Base-by-base conservation (phyloP, 2,888 invertebrate genomes). In the Lasiommata megera region DNA sequence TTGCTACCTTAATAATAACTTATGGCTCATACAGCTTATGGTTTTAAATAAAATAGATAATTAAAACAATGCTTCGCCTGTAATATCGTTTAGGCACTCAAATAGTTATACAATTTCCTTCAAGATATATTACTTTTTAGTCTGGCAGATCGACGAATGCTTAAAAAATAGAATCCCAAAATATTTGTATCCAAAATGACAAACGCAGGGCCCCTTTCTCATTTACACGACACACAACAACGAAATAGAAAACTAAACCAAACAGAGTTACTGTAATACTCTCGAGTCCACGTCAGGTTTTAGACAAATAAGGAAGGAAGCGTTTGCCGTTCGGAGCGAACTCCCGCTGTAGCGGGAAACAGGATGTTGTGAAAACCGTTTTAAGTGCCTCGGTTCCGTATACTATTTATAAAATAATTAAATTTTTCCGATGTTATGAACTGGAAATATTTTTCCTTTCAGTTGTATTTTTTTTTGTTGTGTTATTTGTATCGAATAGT, bases 241-340 rank as follows among this genome's bases (percentile, higher is more conserved):
- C 72, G 72, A 74, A 80, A 82, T 79, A 78, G 82, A 76, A 80
- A 79, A 77, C 71, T 72, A 69, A 74, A 74, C 74, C 76, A 81
- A 82, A 84, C 80, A 82, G 74, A 81, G 76, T 82, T 77, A 79
- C 70, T 66, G 66, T 64, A 69, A 72, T 72, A 73, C 71, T 67
- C 71, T 66, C 68, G 73, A 71, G 77, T 76, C 73, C 72, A 74
- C 77, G 81, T 83, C 83, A 81, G 77, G 79, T 79, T 69, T 82
- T 83, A 82, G 82, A 83, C 80, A 84, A 84, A 84, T 82, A 84
- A 79, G 81, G 79, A 81, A 80, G 79, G 76, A 80, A 80, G 72
- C 75, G 71, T 76, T 80, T 80, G 77, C 78, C 76, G 77, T 75
- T 76, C 65, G 65, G 67, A 70, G 71, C 69, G 69, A 38, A 58